A percentile compares a stretch with the other conserved stretches of the same genome.
phyloP scores from a whole-genome alignment of 2,113 vertebrate genomes.

The Oenanthe melanoleuca region DNA sequence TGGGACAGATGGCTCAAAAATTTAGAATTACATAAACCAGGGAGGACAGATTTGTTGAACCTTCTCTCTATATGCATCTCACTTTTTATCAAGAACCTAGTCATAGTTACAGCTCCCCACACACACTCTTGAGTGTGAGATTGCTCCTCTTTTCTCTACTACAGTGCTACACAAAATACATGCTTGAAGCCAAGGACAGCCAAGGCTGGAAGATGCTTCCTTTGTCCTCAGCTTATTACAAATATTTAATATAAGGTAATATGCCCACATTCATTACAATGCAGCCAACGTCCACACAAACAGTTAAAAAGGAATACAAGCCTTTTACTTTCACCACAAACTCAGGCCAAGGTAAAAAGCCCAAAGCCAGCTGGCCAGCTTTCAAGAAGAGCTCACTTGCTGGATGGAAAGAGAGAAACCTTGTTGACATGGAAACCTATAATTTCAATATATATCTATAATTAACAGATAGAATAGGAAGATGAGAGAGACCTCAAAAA shows the following conservation, averaged over 20 bases:
- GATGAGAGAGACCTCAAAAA: neutral
- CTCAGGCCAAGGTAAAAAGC: neutral
- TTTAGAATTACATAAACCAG: neutral
- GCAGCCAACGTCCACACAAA: neutral
- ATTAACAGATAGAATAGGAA: slow-evolving; percentile 10
- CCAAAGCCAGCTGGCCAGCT: neutral
- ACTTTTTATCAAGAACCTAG: neutral
- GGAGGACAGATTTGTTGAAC: slow-evolving; percentile 35
- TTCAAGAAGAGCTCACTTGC: neutral
- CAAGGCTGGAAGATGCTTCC: neutral
- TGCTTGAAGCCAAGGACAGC: neutral
- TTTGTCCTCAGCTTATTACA: neutral
- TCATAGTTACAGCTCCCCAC: slow-evolving; percentile 3
- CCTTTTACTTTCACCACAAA: neutral
- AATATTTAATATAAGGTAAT: neutral
- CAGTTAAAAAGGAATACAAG: neutral
- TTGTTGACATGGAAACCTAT: slow-evolving; percentile 20
- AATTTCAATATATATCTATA: neutral
- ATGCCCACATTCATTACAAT: neutral
- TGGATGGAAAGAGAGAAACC: neutral
- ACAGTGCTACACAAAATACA: neutral
- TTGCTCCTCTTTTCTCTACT: neutral
- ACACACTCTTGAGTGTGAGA: neutral
- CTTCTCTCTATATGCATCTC: neutral
- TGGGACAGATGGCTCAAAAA: slow-evolving; percentile 49